Conservation (phyloP, 2,797 vertebrate genomes). For the Synanceia verrucosa region DNA sequence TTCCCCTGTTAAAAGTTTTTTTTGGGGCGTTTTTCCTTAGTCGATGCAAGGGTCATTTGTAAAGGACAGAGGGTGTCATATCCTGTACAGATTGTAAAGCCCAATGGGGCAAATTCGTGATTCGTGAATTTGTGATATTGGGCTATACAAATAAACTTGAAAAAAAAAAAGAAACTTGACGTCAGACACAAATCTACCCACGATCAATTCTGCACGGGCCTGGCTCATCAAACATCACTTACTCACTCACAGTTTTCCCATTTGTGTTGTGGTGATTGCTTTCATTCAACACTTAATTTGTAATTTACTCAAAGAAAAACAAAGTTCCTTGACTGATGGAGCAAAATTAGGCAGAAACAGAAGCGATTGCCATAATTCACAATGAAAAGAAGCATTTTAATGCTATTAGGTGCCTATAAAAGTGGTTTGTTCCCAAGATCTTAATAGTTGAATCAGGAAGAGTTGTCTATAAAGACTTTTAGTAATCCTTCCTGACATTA, state of each 20-base stretch:
- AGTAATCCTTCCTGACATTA: slow-evolving; percentile 1
- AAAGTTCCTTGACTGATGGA: neutral
- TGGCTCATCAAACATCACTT: neutral
- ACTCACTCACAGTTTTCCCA: neutral
- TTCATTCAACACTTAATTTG: neutral
- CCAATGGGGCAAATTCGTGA: no score
- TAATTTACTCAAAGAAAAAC: neutral
- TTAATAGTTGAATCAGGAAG: slow-evolving; percentile 25
- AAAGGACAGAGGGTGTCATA: no score
- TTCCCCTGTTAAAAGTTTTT: no score
- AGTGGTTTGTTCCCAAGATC: neutral
- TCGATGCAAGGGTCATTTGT: no score
- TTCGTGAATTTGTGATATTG: no score
- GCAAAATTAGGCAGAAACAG: neutral
- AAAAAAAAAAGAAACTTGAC: no score
- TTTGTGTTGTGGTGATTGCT: neutral
- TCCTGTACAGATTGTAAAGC: no score
- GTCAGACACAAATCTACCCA: neutral
- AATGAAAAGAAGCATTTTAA: neutral
- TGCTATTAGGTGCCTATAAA: neutral
- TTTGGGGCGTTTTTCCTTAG: no score
- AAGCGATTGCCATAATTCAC: slow-evolving; percentile 2
- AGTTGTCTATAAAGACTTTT: neutral
- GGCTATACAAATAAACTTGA: no score
- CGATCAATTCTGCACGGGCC: neutral